A percentile compares a stretch with the other conserved stretches of the same genome.
Conservation (phyloP, 2,113 vertebrate species). For the Phrynosoma blainvillii region DNA sequence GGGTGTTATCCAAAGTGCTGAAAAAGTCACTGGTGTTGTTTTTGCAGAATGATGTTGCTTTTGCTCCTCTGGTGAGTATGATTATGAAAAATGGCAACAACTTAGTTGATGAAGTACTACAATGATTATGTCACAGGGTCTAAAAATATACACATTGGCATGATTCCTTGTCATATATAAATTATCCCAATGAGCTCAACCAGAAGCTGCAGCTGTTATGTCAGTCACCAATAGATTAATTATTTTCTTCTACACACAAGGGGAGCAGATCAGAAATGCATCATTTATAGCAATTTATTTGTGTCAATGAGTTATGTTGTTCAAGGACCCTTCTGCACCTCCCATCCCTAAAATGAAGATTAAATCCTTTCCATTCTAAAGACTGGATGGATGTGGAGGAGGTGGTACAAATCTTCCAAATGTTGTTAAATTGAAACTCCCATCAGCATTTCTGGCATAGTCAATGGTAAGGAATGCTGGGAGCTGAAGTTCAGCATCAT, state of each 20-base stretch:
- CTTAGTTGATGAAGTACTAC: background rate
- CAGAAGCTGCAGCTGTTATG: conserved; percentile 5
- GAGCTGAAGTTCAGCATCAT: too few relatives aligned
- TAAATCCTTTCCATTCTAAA: background rate
- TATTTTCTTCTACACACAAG: conserved; percentile 1
- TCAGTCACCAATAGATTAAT: conserved; percentile 8
- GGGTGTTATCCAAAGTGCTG: background rate
- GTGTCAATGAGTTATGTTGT: conserved; percentile 23
- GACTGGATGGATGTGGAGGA: too few relatives aligned
- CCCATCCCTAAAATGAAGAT: background rate
- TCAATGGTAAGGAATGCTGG: background rate
- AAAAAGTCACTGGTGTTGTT: background rate
- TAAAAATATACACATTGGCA: conserved; percentile 20
- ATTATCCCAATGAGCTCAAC: background rate
- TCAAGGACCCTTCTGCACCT: background rate
- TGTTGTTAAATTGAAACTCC: too few relatives aligned
- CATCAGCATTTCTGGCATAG: too few relatives aligned
- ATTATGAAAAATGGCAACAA: conserved; percentile 21
- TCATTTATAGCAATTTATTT: conserved; percentile 3
- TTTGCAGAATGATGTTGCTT: conserved; percentile 9
- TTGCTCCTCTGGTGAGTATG: background rate
- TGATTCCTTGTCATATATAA: conserved; percentile 14
- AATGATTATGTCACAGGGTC: conserved; percentile 24
- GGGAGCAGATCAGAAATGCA: background rate
- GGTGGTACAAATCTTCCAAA: too few relatives aligned